Base-by-base conservation (phyloP, 2,888 invertebrate species). In the Panzeria rudis region DNA sequence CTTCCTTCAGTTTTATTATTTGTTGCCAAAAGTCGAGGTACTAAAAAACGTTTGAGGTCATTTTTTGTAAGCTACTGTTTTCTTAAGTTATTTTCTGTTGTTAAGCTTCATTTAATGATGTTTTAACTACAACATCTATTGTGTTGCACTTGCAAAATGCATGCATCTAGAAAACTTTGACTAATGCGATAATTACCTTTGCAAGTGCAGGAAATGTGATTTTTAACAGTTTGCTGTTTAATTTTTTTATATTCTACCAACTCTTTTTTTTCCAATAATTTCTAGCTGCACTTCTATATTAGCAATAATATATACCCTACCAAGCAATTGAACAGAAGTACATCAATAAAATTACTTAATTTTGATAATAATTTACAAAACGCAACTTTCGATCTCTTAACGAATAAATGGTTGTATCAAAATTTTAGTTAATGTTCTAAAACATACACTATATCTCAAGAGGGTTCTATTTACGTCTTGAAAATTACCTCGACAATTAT, bases 201-300 rank as follows among this genome's bases (percentile, higher is more conserved):
- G 78, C 85, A 84, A 87, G 86, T 87, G 86, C 86, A 87, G 86
- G 86, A 86, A 87, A 86, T 87, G 86, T 86, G 82, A 86, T 86
- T 86, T 87, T 85, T 83, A 86, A 83, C 85, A 86, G 86, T 84
- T 82, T 85, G 52, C 79, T 86, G 77, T 82, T 85, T 77, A 80
- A 80, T 83, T 86, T 80, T 69, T 50, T 50, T 8, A 15, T 23
- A 61, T 54, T 52, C 50, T 66, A 32, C 17, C 3, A 41, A 29
- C 41, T 56, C 11, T 8, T 17, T 54, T 61, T 62, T 25, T 64
- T n/a, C 52, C 41, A 66, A 54, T 41, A 17, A 29, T 32, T 38
- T 62, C 25, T 11, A 25, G 62, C 4, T 17, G 9, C 6, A 15
- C 0, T 15, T 6, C 5, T 32, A 32, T 47, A 5, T 23, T 6